Evolutionary conservation across 1,140 invertebrate genomes (phyloP), one percentile per base, ranked within the genome.

Genomic region (Lordiphosa collinella): DNA sequence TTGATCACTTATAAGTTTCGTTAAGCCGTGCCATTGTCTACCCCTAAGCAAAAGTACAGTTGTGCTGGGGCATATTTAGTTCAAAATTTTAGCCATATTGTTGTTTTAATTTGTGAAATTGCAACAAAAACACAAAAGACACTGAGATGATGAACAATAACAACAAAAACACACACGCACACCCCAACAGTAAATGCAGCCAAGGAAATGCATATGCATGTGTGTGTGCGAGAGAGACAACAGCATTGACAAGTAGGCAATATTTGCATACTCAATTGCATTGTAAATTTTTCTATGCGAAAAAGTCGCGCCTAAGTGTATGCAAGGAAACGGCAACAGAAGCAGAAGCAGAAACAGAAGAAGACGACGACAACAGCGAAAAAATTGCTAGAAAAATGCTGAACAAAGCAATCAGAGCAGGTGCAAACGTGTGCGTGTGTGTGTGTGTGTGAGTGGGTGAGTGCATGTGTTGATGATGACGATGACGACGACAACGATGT

Each of bases 251-350:
- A 84, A 84, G 78, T 84, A 84, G 78, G 78, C 78, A 84, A 84
- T 84, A 84, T 84, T 84, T 84, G 78, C 78, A 84, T 84, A 84
- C 78, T 84, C 78, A 84, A 84, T 84, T 84, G 78, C 78, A 84
- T 84, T 84, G 78, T 84, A 84, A 84, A 84, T 84, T 84, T 84
- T 84, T 84, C 68, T 84, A 82, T 82, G 76, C 75, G 52, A 32
- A 48, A 35, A 32, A 34, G 46, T 48, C 32, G 41, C 41, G 41
- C 41, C 41, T 44, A 44, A 44, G 41, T 44, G 41, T 44, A 44
- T 44, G 35, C 56, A 41, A 51, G 25, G 48, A 34, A 59, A 50
- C 37, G 49, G 29, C 34, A 40, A 54, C 25, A 22, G 16, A 12
- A 25, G 48, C 38, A 52, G 29, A 35, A 40, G 50, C 25, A 22